Percentiles rank a stretch among this genome's conserved stretches.
Conservation (phyloP, 2,888 invertebrate genomes). For the Melinaea menophilus region DNA sequence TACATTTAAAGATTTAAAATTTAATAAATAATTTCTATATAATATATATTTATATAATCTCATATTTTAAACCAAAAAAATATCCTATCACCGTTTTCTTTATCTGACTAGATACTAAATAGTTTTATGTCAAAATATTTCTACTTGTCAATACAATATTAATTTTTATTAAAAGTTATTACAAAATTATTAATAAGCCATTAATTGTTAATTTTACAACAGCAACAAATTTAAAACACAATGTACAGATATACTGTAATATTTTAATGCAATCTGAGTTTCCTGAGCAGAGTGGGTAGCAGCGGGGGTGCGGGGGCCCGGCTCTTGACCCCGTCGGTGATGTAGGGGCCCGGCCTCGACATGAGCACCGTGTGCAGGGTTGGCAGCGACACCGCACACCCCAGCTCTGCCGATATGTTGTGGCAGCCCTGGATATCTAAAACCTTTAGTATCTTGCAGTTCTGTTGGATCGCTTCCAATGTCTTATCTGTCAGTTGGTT, state of each 20-base stretch:
- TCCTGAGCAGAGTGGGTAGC: constrained; percentile 61
- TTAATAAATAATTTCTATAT: no score
- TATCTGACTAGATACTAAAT: constrained; percentile 1
- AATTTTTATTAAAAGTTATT: no score
- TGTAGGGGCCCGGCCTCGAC: constrained; percentile 69
- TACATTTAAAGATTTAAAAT: no score
- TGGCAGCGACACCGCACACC: constrained; percentile 57
- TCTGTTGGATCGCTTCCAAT: constrained; percentile 66
- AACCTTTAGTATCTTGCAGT: constrained; percentile 74
- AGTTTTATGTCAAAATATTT: not conserved
- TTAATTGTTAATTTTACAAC: no score
- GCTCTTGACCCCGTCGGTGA: constrained; percentile 60
- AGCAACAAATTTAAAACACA: constrained; percentile 12
- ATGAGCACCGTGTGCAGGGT: constrained; percentile 68
- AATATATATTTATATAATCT: no score
- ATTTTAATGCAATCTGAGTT: constrained; percentile 56
- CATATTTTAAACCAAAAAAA: no score
- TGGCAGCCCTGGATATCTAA: constrained; percentile 79
- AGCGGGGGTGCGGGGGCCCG: constrained; percentile 61
- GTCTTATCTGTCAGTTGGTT: constrained; percentile 79
- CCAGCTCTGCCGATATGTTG: constrained; percentile 67
- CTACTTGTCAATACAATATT: not conserved
- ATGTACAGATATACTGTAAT: not conserved
- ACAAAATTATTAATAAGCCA: no score
- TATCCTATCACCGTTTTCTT: no score